Conservation (phyloP, 2,113 vertebrate species). For the Mormyrus iriodes region DNA sequence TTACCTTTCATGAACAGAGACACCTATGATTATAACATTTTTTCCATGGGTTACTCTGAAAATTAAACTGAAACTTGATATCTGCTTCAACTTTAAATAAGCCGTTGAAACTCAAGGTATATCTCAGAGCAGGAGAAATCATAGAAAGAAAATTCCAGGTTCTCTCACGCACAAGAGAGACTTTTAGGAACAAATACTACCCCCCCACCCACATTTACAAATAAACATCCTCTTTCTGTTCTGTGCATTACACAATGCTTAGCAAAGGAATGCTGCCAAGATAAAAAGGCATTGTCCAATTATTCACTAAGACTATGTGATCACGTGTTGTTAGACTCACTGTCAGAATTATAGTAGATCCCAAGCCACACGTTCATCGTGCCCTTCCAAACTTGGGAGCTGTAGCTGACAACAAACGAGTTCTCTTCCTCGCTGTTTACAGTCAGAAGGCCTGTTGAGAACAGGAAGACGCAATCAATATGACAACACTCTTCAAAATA, state of each 20-base stretch:
- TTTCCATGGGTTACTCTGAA: not conserved
- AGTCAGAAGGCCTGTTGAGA: constrained; percentile 54
- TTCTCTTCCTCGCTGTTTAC: constrained; percentile 55
- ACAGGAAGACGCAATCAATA: not conserved
- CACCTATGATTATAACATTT: not conserved
- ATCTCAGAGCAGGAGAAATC: not conserved
- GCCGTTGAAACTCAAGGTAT: not conserved
- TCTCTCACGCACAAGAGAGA: not conserved
- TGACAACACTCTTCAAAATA: not conserved
- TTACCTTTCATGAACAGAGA: not conserved
- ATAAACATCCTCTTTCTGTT: constrained; percentile 1
- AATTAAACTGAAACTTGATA: not conserved
- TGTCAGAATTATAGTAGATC: constrained; percentile 56
- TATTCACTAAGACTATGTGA: not conserved
- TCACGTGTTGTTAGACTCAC: constrained; percentile 41
- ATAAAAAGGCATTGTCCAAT: not conserved
- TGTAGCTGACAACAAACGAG: constrained; percentile 49
- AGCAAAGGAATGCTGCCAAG: not conserved
- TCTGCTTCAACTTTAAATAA: not conserved
- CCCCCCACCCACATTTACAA: not conserved
- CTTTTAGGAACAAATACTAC: not conserved
- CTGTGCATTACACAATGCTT: not conserved
- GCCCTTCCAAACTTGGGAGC: constrained; percentile 57
- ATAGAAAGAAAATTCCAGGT: not conserved
- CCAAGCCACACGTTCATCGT: constrained; percentile 59